A percentile compares a stretch with the other conserved stretches of the same genome.
These are phyloP conservation scores for Beris morrisii DNA, from an alignment of 2,888 invertebrate genomes.

Conservation along the genomic window DNA sequence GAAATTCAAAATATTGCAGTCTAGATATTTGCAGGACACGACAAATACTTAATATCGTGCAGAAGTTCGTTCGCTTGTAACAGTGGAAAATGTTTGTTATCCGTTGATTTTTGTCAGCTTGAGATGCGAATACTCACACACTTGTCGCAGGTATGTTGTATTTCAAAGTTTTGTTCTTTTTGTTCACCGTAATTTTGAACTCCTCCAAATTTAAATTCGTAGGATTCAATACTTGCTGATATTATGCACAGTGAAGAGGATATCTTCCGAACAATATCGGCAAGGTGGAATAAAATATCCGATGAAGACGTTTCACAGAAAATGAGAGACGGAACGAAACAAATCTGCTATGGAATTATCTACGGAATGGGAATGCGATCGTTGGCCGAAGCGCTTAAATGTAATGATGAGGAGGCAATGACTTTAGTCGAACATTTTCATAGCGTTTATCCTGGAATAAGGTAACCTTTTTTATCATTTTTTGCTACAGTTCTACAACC, in stretches of 20 bases:
- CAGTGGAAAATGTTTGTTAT: constrained; percentile 67
- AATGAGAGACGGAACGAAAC: constrained; percentile 84
- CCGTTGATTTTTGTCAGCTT: constrained; percentile 95
- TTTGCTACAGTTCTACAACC: no score
- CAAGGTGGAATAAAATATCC: constrained; percentile 75
- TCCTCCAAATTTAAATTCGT: neutral
- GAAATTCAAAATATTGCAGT: neutral
- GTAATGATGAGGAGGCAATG: constrained; percentile 76
- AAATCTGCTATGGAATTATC: constrained; percentile 94
- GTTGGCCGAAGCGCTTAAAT: constrained; percentile 75
- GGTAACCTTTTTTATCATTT: constrained; percentile 57
- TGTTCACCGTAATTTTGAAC: no score
- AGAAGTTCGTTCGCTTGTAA: constrained; percentile 70
- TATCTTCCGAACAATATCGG: constrained; percentile 83
- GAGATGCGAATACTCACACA: constrained; percentile 93
- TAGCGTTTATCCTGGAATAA: constrained; percentile 71
- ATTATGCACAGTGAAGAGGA: constrained; percentile 72
- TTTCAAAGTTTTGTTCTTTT: no score
- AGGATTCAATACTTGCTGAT: constrained; percentile 68
- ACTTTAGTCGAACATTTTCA: constrained; percentile 81
- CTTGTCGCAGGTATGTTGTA: constrained; percentile 62
- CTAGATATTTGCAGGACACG: constrained; percentile 37
- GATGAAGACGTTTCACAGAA: constrained; percentile 73
- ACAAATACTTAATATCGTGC: constrained; percentile 54
- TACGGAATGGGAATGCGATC: constrained; percentile 93